phyloP scores from a whole-genome alignment of 2,113 vertebrate genomes.

The Callipepla californica region DNA sequence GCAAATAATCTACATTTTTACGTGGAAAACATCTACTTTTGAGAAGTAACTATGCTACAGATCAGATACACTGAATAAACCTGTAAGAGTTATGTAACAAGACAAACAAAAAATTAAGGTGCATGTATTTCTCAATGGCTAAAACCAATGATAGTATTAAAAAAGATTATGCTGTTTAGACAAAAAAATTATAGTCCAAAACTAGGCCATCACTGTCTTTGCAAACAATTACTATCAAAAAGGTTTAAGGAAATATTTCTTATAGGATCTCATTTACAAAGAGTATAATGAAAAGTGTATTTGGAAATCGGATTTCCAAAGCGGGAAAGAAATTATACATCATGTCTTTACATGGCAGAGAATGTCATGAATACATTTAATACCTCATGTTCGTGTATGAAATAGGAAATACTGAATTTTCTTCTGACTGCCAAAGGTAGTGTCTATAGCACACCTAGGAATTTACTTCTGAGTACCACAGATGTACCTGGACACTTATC shows the following conservation, averaged over 20 bases:
- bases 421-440: background rate
- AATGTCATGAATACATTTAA: background rate
- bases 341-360: background rate
- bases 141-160: background rate
- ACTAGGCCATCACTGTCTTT: background rate
- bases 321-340: background rate
- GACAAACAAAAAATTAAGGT: background rate
- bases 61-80: background rate
- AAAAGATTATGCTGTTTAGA: background rate
- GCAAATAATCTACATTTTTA: background rate
- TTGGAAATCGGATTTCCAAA: slow-evolving; percentile 26
- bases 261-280: background rate
- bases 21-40: background rate
- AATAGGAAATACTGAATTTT: background rate
- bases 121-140: background rate
- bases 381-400: background rate
- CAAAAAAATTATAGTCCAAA: background rate
- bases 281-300: background rate
- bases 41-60: background rate
- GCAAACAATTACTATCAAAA: background rate
- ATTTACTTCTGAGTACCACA: background rate
- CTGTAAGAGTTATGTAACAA: background rate
- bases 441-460: background rate
- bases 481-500: background rate
- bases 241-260: background rate